These are phyloP conservation scores for Pogonognathellus flavescens DNA, from an alignment of 1,140 invertebrate species.

Conservation along the genomic window DNA sequence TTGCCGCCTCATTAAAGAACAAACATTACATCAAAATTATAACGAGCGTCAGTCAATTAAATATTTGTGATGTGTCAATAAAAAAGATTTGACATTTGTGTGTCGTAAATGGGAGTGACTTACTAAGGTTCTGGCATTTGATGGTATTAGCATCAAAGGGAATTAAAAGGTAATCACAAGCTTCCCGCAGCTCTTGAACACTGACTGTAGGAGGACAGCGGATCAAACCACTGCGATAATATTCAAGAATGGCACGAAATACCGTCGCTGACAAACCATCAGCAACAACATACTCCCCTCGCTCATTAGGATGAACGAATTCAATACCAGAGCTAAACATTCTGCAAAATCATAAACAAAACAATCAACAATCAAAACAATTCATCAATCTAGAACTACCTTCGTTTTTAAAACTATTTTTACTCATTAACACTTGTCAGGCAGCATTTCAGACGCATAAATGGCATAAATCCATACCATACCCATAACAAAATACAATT, in stretches of 20 bases:
- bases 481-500: too few species aligned
- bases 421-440: too few species aligned
- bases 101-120: slow-evolving; percentile 70
- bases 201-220: slow-evolving; percentile 87
- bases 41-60: too few species aligned
- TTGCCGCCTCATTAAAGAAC: too few species aligned
- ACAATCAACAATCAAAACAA: not conserved
- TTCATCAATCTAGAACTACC: too few species aligned
- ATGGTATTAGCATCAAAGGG: slow-evolving; percentile 97
- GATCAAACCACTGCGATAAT: slow-evolving; percentile 91
- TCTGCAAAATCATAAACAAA: slow-evolving; percentile 71
- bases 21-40: too few species aligned
- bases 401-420: too few species aligned
- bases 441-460: too few species aligned
- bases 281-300: slow-evolving; percentile 98
- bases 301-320: slow-evolving; percentile 92
- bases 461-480: too few species aligned
- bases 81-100: too few species aligned
- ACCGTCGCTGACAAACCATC: slow-evolving; percentile 96
- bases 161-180: slow-evolving; percentile 97
- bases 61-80: too few species aligned
- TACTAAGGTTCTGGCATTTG: slow-evolving; percentile 93
- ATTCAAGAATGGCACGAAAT: slow-evolving; percentile 96
- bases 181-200: slow-evolving; percentile 95
- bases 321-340: slow-evolving; percentile 97